phyloP scores from a whole-genome alignment of 2,113 vertebrate genomes.

The Phodopus roborovskii region DNA sequence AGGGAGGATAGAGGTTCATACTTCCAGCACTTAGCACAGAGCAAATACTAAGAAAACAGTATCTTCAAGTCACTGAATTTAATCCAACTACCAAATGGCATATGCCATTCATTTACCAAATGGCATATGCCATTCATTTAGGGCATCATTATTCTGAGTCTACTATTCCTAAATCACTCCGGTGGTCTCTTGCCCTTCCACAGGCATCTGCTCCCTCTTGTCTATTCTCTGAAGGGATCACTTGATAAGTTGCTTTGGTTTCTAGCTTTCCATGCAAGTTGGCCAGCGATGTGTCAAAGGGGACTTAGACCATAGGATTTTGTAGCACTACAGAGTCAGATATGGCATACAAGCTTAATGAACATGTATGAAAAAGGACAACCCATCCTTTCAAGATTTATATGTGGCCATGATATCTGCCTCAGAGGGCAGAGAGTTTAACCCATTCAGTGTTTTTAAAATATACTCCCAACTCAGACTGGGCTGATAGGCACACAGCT shows the following conservation, averaged over 20 bases:
- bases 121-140: not conserved
- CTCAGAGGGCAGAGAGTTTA: not conserved
- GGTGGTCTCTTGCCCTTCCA: not conserved
- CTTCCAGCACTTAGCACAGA: not conserved
- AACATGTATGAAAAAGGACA: not conserved
- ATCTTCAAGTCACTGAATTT: not conserved
- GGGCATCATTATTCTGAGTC: not conserved
- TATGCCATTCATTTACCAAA: not conserved
- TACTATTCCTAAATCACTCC: not conserved
- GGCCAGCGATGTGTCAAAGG: not conserved
- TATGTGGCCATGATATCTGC: not conserved
- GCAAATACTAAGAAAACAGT: not conserved
- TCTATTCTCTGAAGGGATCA: not conserved
- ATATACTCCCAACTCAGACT: not conserved
- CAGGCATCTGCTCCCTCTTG: no score
- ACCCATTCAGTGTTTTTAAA: conserved; percentile 14
- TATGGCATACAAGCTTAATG: not conserved
- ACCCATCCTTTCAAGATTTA: not conserved
- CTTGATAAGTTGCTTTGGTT: not conserved
- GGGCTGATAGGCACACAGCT: conserved; percentile 69
- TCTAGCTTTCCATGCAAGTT: not conserved
- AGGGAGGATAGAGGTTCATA: not conserved
- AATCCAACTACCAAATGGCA: not conserved
- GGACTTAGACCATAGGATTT: not conserved
- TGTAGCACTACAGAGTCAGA: not conserved